Evolutionary conservation across 2,797 vertebrate species (phyloP).

Genomic region (Phyllotis vaccarum): DNA sequence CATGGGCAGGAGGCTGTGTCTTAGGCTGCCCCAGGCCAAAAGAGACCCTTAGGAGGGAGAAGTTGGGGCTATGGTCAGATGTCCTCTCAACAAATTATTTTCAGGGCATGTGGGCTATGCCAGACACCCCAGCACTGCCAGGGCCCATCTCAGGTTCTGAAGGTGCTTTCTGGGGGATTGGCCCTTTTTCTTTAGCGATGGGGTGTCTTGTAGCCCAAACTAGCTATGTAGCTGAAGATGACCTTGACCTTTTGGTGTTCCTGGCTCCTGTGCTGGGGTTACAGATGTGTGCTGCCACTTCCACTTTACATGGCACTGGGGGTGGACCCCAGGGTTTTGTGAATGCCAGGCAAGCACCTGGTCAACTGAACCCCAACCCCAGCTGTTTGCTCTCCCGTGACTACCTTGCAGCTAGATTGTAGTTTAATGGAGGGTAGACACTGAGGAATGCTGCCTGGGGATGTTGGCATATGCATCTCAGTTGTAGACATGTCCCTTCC

Average conservation of each 20-base stretch:
- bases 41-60: neutral
- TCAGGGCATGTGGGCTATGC: accelerated
- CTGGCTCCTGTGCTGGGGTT: neutral
- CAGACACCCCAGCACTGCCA: neutral
- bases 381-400: too few species aligned
- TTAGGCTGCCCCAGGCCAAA: neutral
- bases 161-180: neutral
- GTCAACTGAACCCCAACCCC: too few species aligned
- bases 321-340: neutral
- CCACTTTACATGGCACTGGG: neutral
- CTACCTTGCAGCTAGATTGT: neutral
- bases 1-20: neutral
- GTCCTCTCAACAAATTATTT: neutral
- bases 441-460: neutral
- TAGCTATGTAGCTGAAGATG: neutral
- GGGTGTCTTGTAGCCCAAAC: neutral
- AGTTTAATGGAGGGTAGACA: neutral
- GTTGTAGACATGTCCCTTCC: neutral
- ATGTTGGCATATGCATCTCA: accelerated
- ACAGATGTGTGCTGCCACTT: neutral
- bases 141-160: neutral
- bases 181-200: neutral
- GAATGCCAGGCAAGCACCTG: too few species aligned
- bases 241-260: neutral
- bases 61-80: neutral